Percentiles rank a stretch among this genome's conserved stretches.
Conservation (phyloP, 37 sponge, comb jelly and placozoan species). For the Petrosia ficiformis region DNA sequence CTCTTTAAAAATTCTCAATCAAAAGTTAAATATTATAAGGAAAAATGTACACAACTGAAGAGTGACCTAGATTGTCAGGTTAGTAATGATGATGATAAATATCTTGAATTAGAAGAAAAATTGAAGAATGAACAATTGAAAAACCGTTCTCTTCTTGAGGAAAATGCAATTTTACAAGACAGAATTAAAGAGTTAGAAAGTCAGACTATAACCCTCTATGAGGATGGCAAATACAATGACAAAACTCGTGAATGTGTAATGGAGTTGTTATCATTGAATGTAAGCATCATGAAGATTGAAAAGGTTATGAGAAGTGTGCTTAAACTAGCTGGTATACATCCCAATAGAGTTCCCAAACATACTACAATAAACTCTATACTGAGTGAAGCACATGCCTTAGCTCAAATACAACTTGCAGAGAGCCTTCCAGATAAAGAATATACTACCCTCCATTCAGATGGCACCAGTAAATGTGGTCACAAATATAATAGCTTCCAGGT, state of each 20-base stretch:
- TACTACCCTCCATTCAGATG: constrained; percentile 22
- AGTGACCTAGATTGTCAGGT: too few relatives aligned
- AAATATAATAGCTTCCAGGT: constrained; percentile 10
- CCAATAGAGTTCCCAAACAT: constrained; percentile 6
- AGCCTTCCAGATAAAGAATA: neutral
- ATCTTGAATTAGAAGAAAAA: too few relatives aligned
- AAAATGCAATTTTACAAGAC: neutral
- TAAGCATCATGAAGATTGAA: neutral
- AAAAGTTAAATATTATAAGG: too few relatives aligned
- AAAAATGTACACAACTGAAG: too few relatives aligned
- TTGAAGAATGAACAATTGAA: too few relatives aligned
- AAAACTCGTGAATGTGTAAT: neutral
- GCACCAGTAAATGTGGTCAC: constrained; percentile 30
- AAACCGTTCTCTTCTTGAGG: too few relatives aligned
- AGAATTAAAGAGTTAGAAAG: neutral
- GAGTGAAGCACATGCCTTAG: neutral
- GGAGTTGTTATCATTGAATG: constrained; percentile 4
- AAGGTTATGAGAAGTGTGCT: constrained; percentile 5
- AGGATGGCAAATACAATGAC: neutral
- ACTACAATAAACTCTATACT: constrained; percentile 2
- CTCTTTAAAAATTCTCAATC: too few relatives aligned
- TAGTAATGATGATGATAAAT: too few relatives aligned
- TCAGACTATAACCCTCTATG: neutral
- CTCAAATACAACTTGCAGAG: constrained; percentile 1
- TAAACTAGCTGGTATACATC: neutral